Evolutionary conservation across 2,888 invertebrate genomes (phyloP), one percentile per base, ranked within the genome.

Genomic region (Chaitophorus viminalis): DNA sequence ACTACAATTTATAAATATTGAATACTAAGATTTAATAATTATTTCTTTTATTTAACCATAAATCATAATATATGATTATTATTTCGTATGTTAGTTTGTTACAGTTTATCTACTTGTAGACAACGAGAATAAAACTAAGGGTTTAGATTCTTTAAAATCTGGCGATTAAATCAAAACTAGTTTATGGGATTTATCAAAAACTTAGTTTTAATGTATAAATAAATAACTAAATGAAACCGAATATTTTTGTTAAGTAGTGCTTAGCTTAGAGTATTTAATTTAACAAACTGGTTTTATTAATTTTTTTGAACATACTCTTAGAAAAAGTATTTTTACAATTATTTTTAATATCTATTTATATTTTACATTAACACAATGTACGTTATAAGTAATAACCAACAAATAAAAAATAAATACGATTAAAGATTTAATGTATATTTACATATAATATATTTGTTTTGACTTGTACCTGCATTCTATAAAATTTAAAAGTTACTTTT

Each of bases 91-190:
- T 29, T 29, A 29, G 68, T 65, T 68, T 29, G 21, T 29, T 29
- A 29, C 9, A 29, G n/a, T 68, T 68, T 9, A 68, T 29, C 68
- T 21, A 9, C 1, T 68, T 29, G 29, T 68, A 11, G 68, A 29
- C 29, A 21, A 54, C 54, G 21, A 54, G 21, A n/a, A 76, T 46
- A 46, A 21, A 70, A 70, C 9, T 21, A 68, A 81, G 31, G 21
- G 11, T 21, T 81, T 81, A 81, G 39, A 14, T 17, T 72, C 29
- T 21, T 81, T 81, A 29, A 68, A 81, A 81, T 46, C 81, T 14
- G 6, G 46, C 21, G 46, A 70, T 81, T 81, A 81, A 68, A 68
- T 46, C 11, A n/a, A 68, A 81, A 68, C 68, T 39, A n/a, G 81
- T 81, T 46, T 46, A 39, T 29, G 21, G 8, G 29, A 68, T 81